phyloP scores from a whole-genome alignment of 2,888 invertebrate species.

The Lepidochitona cinerea region DNA sequence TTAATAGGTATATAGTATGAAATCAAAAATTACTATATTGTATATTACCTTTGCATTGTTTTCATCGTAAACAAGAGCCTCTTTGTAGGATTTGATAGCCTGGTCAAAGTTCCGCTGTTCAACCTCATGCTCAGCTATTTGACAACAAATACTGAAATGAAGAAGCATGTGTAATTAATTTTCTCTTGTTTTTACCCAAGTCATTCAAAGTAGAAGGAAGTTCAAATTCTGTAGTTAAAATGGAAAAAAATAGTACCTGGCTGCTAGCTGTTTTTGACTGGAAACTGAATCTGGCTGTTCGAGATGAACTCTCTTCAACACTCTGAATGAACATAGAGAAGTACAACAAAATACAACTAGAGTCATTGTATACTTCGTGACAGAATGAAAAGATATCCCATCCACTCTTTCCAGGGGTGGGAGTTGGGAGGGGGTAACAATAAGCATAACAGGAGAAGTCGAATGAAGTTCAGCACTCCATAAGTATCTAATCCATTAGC shows the following conservation, averaged over 20 bases:
- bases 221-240: too few species aligned
- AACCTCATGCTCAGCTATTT: constrained; percentile 81
- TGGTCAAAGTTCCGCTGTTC: constrained; percentile 79
- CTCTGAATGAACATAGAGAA: too few species aligned
- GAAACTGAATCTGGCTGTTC: constrained; percentile 75
- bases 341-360: too few species aligned
- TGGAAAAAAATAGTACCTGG: constrained; percentile 62
- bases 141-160: constrained; percentile 76
- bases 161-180: not conserved
- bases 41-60: constrained; percentile 79
- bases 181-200: not conserved
- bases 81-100: constrained; percentile 86
- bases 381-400: too few species aligned
- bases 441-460: too few species aligned
- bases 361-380: too few species aligned
- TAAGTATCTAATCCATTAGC: too few species aligned
- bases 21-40: too few species aligned
- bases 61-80: constrained; percentile 85
- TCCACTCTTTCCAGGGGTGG: too few species aligned
- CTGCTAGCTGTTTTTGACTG: constrained; percentile 73
- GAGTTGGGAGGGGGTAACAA: too few species aligned
- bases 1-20: too few species aligned
- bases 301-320: constrained; percentile 80
- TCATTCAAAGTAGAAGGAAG: not conserved
- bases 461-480: too few species aligned